Evolutionary conservation across 2,113 vertebrate genomes (phyloP).

Genomic region (Puma concolor): DNA sequence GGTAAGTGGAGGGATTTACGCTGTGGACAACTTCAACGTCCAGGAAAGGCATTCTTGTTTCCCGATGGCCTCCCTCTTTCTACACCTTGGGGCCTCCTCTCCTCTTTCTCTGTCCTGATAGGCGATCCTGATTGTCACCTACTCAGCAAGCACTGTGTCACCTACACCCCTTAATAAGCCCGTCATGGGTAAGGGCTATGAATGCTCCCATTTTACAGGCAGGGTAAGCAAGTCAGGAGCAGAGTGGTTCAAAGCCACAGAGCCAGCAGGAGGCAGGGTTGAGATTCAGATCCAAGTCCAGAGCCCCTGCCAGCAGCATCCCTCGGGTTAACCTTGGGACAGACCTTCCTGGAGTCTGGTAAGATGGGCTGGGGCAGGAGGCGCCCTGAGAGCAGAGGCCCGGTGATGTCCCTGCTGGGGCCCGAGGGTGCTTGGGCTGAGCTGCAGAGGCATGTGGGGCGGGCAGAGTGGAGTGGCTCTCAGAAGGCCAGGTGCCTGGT

Average conservation of each 20-base stretch:
- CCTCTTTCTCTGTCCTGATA: not conserved
- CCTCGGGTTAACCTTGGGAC: too few species aligned
- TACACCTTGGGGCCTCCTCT: rapidly evolving
- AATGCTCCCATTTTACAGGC: not conserved
- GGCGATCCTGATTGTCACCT: not conserved
- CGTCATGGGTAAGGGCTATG: too few species aligned
- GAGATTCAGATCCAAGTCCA: not conserved
- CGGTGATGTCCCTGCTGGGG: rapidly evolving
- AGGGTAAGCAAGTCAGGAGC: too few species aligned
- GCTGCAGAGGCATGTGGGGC: not conserved
- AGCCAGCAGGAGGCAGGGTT: not conserved
- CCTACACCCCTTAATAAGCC: rapidly evolving
- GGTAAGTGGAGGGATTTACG: too few species aligned
- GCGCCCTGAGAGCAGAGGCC: not conserved
- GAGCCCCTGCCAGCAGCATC: too few species aligned
- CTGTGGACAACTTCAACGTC: too few species aligned
- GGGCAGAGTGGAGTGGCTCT: not conserved
- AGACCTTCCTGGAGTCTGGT: not conserved
- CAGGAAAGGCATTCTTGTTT: not conserved
- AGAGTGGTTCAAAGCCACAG: not conserved
- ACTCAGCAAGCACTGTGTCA: rapidly evolving
- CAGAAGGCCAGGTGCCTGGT: too few species aligned
- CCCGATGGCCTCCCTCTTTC: not conserved
- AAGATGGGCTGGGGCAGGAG: not conserved
- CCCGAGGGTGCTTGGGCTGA: not conserved